Evolutionary conservation across 1,140 invertebrate species (phyloP).

Genomic region (Centruroides vittatus): DNA sequence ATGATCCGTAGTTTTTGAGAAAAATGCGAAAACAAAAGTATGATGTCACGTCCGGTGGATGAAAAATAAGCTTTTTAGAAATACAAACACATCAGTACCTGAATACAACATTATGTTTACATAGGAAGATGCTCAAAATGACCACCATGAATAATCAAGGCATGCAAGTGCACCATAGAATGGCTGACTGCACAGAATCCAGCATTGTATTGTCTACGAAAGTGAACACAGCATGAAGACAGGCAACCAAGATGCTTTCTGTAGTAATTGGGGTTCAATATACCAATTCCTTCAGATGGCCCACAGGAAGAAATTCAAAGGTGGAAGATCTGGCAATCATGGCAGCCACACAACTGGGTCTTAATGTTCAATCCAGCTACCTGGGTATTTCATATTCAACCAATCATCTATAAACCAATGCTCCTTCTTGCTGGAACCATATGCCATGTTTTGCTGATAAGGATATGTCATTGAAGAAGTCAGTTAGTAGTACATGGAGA

Average conservation of each 20-base stretch:
- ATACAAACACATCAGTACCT: neutral
- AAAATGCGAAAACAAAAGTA: neutral
- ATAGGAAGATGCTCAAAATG: neutral
- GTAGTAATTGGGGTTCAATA: neutral
- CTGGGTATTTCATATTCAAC: too few relatives aligned
- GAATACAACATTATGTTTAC: neutral
- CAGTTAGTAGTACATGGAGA: neutral
- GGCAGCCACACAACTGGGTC: constrained; percentile 20
- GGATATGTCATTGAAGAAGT: neutral
- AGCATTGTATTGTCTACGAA: neutral
- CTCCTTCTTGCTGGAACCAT: too few relatives aligned
- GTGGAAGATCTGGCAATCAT: constrained; percentile 28
- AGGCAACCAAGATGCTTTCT: neutral
- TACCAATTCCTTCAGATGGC: constrained; percentile 7
- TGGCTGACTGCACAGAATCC: neutral
- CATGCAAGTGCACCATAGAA: neutral
- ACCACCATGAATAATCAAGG: neutral
- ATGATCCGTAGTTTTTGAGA: neutral
- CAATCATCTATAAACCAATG: too few relatives aligned
- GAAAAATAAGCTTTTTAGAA: neutral
- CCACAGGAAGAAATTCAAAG: constrained; percentile 30
- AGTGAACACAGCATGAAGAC: neutral
- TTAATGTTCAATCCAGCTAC: too few relatives aligned
- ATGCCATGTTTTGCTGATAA: neutral
- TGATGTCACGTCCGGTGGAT: neutral